Evolutionary conservation across 2,113 vertebrate species (phyloP).

Genomic region (Clarias magur): DNA sequence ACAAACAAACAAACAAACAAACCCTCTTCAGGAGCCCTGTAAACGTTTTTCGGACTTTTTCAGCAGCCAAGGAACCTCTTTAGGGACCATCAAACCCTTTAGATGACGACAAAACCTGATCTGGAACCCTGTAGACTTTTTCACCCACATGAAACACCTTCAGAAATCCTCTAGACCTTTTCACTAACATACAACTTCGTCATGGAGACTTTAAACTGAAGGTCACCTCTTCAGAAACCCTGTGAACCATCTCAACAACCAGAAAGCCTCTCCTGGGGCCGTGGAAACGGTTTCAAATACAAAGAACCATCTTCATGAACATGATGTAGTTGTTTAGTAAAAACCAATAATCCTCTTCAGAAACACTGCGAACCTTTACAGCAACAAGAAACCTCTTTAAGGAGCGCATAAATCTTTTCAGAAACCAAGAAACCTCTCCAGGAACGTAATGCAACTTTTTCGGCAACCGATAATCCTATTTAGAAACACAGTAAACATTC

Average conservation of each 20-base stretch:
- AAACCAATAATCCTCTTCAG: background rate
- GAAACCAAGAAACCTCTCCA: background rate
- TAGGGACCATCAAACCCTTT: background rate
- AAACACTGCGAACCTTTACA: background rate
- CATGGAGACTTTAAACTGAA: too few relatives aligned
- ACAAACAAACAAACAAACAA: too few relatives aligned
- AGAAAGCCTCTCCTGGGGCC: too few relatives aligned
- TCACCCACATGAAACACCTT: too few relatives aligned
- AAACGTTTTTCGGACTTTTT: too few relatives aligned
- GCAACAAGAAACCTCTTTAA: background rate
- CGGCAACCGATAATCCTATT: background rate
- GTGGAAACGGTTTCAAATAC: too few relatives aligned
- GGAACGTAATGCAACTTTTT: background rate
- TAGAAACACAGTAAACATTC: background rate
- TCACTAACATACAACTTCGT: too few relatives aligned
- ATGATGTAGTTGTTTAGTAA: background rate
- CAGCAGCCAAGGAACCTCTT: too few relatives aligned
- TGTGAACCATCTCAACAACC: too few relatives aligned
- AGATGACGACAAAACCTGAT: background rate
- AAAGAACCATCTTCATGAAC: background rate
- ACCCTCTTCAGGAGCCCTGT: too few relatives aligned
- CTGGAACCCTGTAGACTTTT: background rate
- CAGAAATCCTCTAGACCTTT: too few relatives aligned
- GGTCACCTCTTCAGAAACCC: too few relatives aligned
- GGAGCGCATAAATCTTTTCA: background rate